These are phyloP conservation scores for Unio delphinus DNA, from an alignment of 2,888 invertebrate species.

Conservation along the genomic window DNA sequence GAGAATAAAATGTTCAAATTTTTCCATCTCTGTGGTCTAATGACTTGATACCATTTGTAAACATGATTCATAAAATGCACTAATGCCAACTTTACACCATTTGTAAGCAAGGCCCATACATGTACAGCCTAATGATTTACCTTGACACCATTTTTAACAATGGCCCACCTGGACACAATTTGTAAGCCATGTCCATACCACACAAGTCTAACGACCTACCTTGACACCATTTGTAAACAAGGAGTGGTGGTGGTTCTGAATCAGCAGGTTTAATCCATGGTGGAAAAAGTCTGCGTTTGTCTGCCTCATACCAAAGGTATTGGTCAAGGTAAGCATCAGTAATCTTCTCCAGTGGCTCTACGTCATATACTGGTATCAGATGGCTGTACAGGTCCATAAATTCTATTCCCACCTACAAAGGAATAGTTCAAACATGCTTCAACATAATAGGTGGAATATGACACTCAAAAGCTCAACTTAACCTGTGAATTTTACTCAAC, in stretches of 20 bases:
- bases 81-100: slow-evolving; percentile 92
- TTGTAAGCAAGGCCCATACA: slow-evolving; percentile 81
- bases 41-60: background rate
- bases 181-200: slow-evolving; percentile 78
- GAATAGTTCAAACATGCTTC: too few relatives aligned
- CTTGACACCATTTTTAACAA: slow-evolving; percentile 98
- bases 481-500: too few relatives aligned
- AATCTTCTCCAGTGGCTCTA: slow-evolving; percentile 99
- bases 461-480: too few relatives aligned
- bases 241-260: slow-evolving; percentile 88
- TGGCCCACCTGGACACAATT: slow-evolving; percentile 95
- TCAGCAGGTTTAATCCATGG: slow-evolving; percentile 99
- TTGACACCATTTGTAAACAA: slow-evolving; percentile 98
- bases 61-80: too few relatives aligned
- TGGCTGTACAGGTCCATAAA: slow-evolving; percentile 99
- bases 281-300: slow-evolving; percentile 95
- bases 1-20: too few relatives aligned
- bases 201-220: slow-evolving; percentile 74
- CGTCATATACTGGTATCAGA: slow-evolving; percentile 98
- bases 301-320: slow-evolving; percentile 98
- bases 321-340: slow-evolving; percentile 99
- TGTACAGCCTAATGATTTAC: slow-evolving; percentile 71
- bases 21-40: too few relatives aligned
- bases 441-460: too few relatives aligned
- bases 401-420: slow-evolving; percentile 90